These are phyloP conservation scores for Pan troglodytes DNA, from an alignment of 2,113 vertebrate genomes.

Conservation along the genomic window NHGRI_mPanTro3-v2.1_pri NC_086015.1:76371001-76371500, in stretches of 20 bases:
- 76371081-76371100: constrained; percentile 81
- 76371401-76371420: constrained; percentile 72
- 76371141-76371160: constrained; percentile 44
- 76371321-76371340: constrained; percentile 47
- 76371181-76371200: constrained; percentile 64
- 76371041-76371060: constrained; percentile 77
- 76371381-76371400: constrained; percentile 65
- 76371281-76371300: constrained; percentile 26
- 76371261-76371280: background rate
- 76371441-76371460: constrained; percentile 60
- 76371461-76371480: constrained; percentile 75
- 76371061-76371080: constrained; percentile 87
- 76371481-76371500: constrained; percentile 81
- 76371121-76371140: constrained; percentile 82
- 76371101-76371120: constrained; percentile 84
- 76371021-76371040: constrained; percentile 55
- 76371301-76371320: constrained; percentile 26
- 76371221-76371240: constrained; percentile 61
- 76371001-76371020: constrained; percentile 53
- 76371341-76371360: constrained; percentile 29
- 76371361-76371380: constrained; percentile 30
- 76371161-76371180: constrained; percentile 80
- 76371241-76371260: constrained; percentile 27
- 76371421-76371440: constrained; percentile 58
- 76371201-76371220: constrained; percentile 27